Evolutionary conservation across 2,888 invertebrate species (phyloP).

Genomic region (Ellobium chinense): DNA sequence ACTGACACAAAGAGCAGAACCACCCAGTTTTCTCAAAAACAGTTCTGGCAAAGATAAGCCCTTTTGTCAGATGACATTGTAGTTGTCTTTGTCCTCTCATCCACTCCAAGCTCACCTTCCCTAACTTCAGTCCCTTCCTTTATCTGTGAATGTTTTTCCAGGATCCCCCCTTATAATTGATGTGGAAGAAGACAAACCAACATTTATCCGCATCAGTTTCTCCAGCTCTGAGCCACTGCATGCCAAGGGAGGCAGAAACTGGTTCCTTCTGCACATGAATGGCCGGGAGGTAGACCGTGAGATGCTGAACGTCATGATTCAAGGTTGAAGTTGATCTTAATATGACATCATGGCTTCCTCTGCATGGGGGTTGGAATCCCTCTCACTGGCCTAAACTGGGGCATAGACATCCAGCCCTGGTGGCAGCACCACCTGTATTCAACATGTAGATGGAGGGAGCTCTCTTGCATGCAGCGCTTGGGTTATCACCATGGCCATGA

Average conservation of each 20-base stretch:
- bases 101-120: too few relatives aligned
- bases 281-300: constrained; percentile 62
- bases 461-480: background rate
- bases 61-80: too few relatives aligned
- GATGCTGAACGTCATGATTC: constrained; percentile 64
- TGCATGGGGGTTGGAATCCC: background rate
- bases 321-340: constrained; percentile 58
- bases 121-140: too few relatives aligned
- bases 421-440: background rate
- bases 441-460: background rate
- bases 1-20: too few relatives aligned
- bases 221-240: constrained; percentile 53
- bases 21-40: too few relatives aligned
- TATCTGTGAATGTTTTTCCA: too few relatives aligned
- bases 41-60: too few relatives aligned
- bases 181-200: constrained; percentile 58
- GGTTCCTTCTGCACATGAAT: constrained; percentile 63
- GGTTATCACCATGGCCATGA: background rate
- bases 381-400: background rate
- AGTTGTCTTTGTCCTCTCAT: too few relatives aligned
- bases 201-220: constrained; percentile 59
- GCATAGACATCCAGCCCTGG: background rate
- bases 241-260: constrained; percentile 45
- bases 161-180: constrained; percentile 70
- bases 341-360: background rate